Evolutionary conservation across 2,113 vertebrate species (phyloP).

Genomic region (Terrapene triunguis): DNA sequence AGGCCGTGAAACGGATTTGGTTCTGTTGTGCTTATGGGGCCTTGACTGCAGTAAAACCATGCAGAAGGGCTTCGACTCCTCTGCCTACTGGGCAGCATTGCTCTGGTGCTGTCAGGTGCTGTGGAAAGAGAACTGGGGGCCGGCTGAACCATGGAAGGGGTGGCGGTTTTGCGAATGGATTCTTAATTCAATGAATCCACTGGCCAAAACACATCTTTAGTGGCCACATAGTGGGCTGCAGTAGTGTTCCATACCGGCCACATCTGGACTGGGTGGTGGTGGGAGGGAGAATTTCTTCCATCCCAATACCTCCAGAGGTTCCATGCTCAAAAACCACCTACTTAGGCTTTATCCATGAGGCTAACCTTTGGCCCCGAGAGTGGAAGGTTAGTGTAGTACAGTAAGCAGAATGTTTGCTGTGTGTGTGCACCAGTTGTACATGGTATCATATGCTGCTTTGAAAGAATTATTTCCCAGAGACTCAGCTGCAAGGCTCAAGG

Average conservation of each 20-base stretch:
- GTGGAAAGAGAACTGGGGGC: background rate
- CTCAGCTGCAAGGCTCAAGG: background rate
- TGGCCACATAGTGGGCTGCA: background rate
- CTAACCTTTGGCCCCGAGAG: background rate
- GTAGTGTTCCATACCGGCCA: background rate
- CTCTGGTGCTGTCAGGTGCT: background rate
- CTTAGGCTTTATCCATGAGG: background rate
- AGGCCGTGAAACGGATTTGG: background rate
- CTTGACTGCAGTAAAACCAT: background rate
- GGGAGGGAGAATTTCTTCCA: background rate
- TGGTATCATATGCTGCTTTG: background rate
- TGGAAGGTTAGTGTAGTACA: background rate
- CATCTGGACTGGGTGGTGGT: background rate
- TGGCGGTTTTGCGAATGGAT: background rate
- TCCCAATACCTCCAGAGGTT: background rate
- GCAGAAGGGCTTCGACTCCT: background rate
- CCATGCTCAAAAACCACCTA: background rate
- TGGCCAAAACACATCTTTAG: background rate
- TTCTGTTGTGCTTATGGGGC: background rate
- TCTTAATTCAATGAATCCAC: background rate
- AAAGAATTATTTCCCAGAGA: background rate
- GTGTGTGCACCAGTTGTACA: rapidly evolving
- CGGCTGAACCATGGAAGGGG: background rate
- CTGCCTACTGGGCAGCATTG: background rate
- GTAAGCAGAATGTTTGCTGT: rapidly evolving